Conservation (phyloP, 2,888 invertebrate species). For the Apotomis betuletana region DNA sequence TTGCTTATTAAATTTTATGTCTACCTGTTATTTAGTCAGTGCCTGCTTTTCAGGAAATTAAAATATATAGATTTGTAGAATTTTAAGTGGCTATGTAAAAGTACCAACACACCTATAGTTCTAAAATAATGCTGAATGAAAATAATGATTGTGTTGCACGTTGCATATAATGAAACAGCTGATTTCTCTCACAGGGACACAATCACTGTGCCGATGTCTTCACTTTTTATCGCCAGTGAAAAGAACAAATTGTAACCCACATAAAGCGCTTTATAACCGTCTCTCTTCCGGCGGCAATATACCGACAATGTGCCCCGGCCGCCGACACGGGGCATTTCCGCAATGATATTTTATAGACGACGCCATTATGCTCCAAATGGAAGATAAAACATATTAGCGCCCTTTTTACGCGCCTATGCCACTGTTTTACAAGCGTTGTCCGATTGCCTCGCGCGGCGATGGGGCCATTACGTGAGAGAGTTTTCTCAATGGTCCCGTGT, state of each 20-base stretch:
- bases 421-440: constrained; percentile 10
- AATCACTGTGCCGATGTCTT: background rate
- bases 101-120: too few species aligned
- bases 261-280: background rate
- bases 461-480: background rate
- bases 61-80: too few species aligned
- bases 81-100: too few species aligned
- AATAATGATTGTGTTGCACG: too few species aligned
- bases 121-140: too few species aligned
- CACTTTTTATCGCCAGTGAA: background rate
- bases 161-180: background rate
- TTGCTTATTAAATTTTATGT: too few species aligned
- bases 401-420: background rate
- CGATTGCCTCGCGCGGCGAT: background rate
- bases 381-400: constrained; percentile 18
- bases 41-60: too few species aligned
- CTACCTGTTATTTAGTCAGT: too few species aligned
- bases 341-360: constrained; percentile 16
- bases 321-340: constrained; percentile 8
- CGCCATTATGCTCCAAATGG: constrained; percentile 14
- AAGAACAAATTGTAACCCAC: constrained; percentile 12
- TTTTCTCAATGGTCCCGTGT: background rate
- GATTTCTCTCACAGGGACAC: background rate
- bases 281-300: constrained; percentile 1
- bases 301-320: background rate